These are phyloP conservation scores for Chondrilla cf. caribensis DNA, from an alignment of 37 sponge, comb jelly and placozoan species.

Conservation along the genomic window DNA sequence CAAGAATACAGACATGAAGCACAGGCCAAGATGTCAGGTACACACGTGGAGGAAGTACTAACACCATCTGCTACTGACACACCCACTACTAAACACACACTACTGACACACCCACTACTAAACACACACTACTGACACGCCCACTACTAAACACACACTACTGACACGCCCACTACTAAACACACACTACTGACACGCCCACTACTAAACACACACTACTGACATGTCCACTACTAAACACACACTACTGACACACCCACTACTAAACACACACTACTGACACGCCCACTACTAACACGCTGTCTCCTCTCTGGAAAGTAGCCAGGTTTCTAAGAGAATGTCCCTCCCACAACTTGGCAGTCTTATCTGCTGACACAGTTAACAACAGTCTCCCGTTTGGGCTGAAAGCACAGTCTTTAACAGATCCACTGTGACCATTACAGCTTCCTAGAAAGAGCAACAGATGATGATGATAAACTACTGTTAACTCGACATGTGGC, in stretches of 20 bases:
- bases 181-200: no score
- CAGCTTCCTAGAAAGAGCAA: conserved; percentile 27
- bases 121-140: no score
- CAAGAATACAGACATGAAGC: not conserved
- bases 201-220: not conserved
- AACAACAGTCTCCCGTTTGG: conserved; percentile 63
- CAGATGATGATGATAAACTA: not conserved
- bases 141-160: no score
- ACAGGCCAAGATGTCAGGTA: no score
- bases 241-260: conserved; percentile 23
- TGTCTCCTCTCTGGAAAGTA: conserved; percentile 36
- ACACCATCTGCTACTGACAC: no score
- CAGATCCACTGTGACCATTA: conserved; percentile 48
- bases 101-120: no score
- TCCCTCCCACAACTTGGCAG: conserved; percentile 63
- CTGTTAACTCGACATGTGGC: not conserved
- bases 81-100: no score
- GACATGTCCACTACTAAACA: not conserved
- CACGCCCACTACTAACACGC: conserved; percentile 16
- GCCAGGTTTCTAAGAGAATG: conserved; percentile 25
- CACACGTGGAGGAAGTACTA: no score
- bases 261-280: not conserved
- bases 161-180: no score
- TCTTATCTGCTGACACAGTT: conserved; percentile 59
- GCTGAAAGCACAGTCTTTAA: conserved; percentile 60